Evolutionary conservation across 2,888 invertebrate species (phyloP).

Genomic region (Harpagoxenus sublaevis): DNA sequence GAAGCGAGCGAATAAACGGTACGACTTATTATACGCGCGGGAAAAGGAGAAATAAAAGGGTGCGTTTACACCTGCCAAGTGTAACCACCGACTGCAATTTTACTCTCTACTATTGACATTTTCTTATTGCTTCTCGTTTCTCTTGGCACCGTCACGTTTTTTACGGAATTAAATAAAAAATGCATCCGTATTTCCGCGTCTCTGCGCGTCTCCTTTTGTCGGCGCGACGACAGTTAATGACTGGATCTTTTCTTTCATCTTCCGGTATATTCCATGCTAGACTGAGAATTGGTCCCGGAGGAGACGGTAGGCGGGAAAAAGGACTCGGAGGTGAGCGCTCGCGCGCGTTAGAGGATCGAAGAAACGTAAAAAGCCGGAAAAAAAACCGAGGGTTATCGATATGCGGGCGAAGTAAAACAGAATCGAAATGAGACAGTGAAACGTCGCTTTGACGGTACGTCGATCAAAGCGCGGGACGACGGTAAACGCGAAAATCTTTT

Average conservation of each 20-base stretch:
- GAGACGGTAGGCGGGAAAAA: conserved; percentile 30
- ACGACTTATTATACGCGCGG: neutral
- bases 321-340: conserved; percentile 5
- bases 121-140: conserved; percentile 30
- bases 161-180: conserved; percentile 46
- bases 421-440: conserved; percentile 83
- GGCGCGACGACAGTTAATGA: conserved; percentile 70
- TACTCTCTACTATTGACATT: conserved; percentile 37
- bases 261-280: conserved; percentile 41
- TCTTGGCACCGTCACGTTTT: conserved; percentile 32
- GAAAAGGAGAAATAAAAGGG: neutral
- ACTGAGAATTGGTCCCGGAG: conserved; percentile 67
- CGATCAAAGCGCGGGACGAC: conserved; percentile 78
- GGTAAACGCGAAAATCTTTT: conserved; percentile 59
- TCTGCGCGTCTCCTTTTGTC: conserved; percentile 24
- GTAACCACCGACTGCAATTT: conserved; percentile 19
- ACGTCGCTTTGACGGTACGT: conserved; percentile 78
- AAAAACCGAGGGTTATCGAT: conserved; percentile 78
- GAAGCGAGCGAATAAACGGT: neutral
- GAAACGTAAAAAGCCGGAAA: conserved; percentile 51
- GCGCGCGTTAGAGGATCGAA: conserved; percentile 44
- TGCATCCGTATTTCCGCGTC: conserved; percentile 28
- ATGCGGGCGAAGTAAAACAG: conserved; percentile 83
- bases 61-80: neutral
- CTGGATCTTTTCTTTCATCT: conserved; percentile 57